phyloP scores from a whole-genome alignment of 1,140 invertebrate species.

The Nephila pilipes region DNA sequence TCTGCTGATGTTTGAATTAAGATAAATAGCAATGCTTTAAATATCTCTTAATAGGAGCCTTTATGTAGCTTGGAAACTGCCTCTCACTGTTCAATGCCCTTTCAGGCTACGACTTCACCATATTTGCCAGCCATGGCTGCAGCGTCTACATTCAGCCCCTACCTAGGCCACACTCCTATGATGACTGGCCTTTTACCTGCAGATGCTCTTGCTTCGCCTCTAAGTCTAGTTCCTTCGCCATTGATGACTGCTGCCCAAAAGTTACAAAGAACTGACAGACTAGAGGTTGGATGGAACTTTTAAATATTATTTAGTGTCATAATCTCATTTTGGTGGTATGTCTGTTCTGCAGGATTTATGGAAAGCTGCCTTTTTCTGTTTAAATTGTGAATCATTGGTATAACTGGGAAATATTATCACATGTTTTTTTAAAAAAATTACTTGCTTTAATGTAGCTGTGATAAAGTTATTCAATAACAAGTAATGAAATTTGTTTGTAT shows the following conservation, averaged over 20 bases:
- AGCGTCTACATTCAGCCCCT: slow-evolving; percentile 91
- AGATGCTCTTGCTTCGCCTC: slow-evolving; percentile 71
- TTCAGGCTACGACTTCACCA: slow-evolving; percentile 88
- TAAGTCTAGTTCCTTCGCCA: slow-evolving; percentile 83
- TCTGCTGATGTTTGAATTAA: no score
- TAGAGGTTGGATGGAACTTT: slow-evolving; percentile 89
- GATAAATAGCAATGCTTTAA: background rate
- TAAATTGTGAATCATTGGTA: background rate
- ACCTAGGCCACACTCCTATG: slow-evolving; percentile 84
- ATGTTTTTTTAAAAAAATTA: no score
- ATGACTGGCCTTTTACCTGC: slow-evolving; percentile 74
- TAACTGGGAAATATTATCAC: no score
- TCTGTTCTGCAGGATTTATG: background rate
- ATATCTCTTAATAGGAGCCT: background rate
- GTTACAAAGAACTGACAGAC: slow-evolving; percentile 94
- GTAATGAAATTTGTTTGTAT: no score
- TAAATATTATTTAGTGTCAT: background rate
- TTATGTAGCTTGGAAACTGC: background rate
- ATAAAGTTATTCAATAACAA: no score
- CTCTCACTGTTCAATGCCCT: slow-evolving; percentile 10
- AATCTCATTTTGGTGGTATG: background rate
- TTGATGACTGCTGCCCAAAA: slow-evolving; percentile 85
- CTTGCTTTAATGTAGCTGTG: no score
- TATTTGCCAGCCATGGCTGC: slow-evolving; percentile 88
- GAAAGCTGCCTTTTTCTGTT: background rate